Conservation (phyloP, 2,888 invertebrate genomes). For the Drosophila ochracea region DNA sequence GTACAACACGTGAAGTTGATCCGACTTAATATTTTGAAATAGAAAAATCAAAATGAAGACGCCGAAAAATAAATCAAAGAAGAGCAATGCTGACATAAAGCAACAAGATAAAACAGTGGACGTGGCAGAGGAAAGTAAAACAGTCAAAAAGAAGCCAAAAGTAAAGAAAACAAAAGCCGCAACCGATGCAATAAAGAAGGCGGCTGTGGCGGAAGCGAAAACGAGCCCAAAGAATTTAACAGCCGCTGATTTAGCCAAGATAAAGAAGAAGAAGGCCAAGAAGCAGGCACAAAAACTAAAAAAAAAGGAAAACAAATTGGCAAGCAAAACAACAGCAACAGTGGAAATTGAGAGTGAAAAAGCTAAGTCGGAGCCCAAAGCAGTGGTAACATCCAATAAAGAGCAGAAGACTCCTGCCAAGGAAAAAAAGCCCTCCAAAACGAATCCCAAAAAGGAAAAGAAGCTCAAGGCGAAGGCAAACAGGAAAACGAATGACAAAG, state of each 20-base stretch:
- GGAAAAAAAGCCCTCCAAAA: conserved; percentile 5
- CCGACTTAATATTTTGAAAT: conserved; percentile 6
- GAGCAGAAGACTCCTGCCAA: conserved; percentile 27
- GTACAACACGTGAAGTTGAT: conserved; percentile 51
- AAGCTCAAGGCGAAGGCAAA: conserved; percentile 34
- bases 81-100: conserved; percentile 45
- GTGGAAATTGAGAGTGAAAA: conserved; percentile 7
- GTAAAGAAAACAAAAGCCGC: conserved; percentile 25
- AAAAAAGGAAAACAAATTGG: conserved; percentile 55
- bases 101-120: conserved; percentile 26
- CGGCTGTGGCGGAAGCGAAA: conserved; percentile 24
- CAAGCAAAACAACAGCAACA: background rate
- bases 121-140: conserved; percentile 40
- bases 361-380: background rate
- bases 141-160: conserved; percentile 50
- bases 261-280: conserved; percentile 76
- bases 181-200: conserved; percentile 8
- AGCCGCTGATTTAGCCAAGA: conserved; percentile 59
- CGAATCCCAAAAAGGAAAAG: conserved; percentile 6
- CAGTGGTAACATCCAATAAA: background rate
- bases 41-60: conserved; percentile 46
- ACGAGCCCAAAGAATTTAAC: conserved; percentile 35
- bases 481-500: conserved; percentile 37
- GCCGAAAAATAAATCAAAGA: conserved; percentile 33
- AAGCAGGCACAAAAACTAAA: conserved; percentile 73